Base-by-base conservation (phyloP, 2,888 invertebrate species). In the Linnaemya vulpina region DNA sequence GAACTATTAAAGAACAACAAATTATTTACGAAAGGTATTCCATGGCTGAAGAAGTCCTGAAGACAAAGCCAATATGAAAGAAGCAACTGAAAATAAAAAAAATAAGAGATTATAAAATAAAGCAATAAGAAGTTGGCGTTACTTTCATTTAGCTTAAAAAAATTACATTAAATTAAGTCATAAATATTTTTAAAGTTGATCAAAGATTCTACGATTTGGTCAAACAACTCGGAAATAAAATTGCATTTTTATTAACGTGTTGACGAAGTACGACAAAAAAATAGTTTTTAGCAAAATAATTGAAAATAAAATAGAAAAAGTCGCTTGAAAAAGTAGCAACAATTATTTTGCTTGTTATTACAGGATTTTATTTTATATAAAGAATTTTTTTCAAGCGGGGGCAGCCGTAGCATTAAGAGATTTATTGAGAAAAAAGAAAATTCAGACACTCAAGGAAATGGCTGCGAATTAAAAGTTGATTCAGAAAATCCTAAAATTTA, bases 141-240 rank as follows among this genome's bases (percentile, higher is more conserved):
- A 35, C 30, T 49, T 40, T 60, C 51, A 40, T 40, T 17, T 68
- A 38, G 22, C 35, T n/a, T 60, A 35, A n/a, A 20, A 30, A 73
- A 80, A 58, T 73, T n/a, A n/a, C n/a, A 20, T 51, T 40, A 40
- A 58, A 73, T 80, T 80, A 80, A 79, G 73, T 80, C 20, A 67
- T 80, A 80, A 73, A 80, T 79, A 73, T 65, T 65, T 80, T 25
- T 35, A 51, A 22, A n/a, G 3, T 35, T 73, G 58, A 49, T 46
- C 20, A n/a, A 49, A 62, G 8, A 68, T 43, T 55, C 30, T 13
- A 55, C 8, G 9, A n/a, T 70, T 78, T 62, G 62, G 51, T 62
- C 10, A 30, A 68, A 77, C 38, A 1, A 60, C 49, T 49, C 20
- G 20, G 10, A 9, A 4, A 43, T 13, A 55, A 53, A 75, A 65